Evolutionary conservation across 2,888 invertebrate genomes (phyloP), one percentile per base, ranked within the genome.

Genomic region (Erpobdella octoculata): DNA sequence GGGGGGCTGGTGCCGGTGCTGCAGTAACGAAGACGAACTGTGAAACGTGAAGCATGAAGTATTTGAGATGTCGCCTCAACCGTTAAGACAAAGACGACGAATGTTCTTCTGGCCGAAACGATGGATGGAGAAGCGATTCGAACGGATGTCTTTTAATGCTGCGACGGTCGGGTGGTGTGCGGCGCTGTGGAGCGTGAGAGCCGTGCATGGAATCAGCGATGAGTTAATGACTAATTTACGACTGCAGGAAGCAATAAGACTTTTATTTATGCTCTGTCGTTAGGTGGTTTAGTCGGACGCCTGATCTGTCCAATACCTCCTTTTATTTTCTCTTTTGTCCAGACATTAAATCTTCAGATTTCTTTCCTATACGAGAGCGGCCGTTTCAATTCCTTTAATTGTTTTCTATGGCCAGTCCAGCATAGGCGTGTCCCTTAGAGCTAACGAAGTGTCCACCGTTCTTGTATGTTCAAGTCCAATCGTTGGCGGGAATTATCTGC

Each of bases 141-240:
- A 28, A 53, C 53, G 53, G 28, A 53, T 53, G 53, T 53, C 53
- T 53, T 53, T n/a, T 53, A 53, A 53, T 53, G 53, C 53, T 28
- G 28, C 53, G 21, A 53, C 53, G 53, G 53, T 28, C n/a, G 21
- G 53, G 21, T 53, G 53, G 53, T 53, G 28, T 53, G 53, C 28
- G 21, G 53, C 53, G 21, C 53, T 21, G 53, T n/a, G 53, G 53
- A 53, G 53, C 53, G 53, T 53, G 53, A 53, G 53, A 28, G 28
- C 21, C 53, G 53, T 53, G 53, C 53, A 53, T 53, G 28, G 53
- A 53, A 21, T 53, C 28, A 28, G 53, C 53, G 53, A 53, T 53
- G 53, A 53, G 53, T 53, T 53, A 53, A 53, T 53, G 53, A 53
- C 53, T 53, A 53, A 53, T 53, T 53, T 53, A 53, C 53, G 53